Evolutionary conservation across 2,113 vertebrate species (phyloP), one percentile per base, ranked within the genome.

Genomic region (Atlantisia rogersi): DNA sequence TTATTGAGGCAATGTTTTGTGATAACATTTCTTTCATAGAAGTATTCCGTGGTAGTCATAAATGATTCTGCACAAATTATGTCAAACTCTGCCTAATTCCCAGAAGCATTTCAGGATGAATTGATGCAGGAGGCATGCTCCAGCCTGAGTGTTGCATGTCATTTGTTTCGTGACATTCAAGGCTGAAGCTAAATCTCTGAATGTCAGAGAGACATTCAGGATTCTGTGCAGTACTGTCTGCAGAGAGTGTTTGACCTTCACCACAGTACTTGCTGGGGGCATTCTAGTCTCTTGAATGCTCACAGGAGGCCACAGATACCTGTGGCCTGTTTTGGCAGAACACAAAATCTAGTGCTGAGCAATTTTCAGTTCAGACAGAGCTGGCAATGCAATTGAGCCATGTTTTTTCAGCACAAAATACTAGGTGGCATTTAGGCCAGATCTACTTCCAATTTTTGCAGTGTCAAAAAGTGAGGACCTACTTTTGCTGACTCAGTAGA

Each of bases 211-310:
- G 90, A 94, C 83, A 92, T 95, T 96, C 94, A 89, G 64, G 80
- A 91, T 93, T 93, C 53, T 50, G 16, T 79, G 29, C n/a, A 52
- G 40, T 78, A 46, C n/a, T 69, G 73, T 82, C 96, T 91, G 59
- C 74, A 87, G 95, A 96, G 95, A 91, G 22, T 46, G 24, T 88
- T 96, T 96, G 92, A 95, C 95, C 95, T 96, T 97, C 94, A 82
- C 46, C 58, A 3, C 2, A 3, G 39, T 65, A 71, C 69, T 96
- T 96, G 94, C 96, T 97, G 70, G 96, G 94, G 95, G 90, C 94
- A 69, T 82, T 82, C 65, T 73, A 68, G 39, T 95, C 80, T 92
- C 59, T 52, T 62, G 81, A 91, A 96, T 91, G 65, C 95, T 92
- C 94, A 94, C 3, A 92, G 88, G 83, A 90, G 62, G 48, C 52